These are phyloP conservation scores for Cerastoderma edule DNA, from an alignment of 2,888 invertebrate species.

Conservation along the genomic window DNA sequence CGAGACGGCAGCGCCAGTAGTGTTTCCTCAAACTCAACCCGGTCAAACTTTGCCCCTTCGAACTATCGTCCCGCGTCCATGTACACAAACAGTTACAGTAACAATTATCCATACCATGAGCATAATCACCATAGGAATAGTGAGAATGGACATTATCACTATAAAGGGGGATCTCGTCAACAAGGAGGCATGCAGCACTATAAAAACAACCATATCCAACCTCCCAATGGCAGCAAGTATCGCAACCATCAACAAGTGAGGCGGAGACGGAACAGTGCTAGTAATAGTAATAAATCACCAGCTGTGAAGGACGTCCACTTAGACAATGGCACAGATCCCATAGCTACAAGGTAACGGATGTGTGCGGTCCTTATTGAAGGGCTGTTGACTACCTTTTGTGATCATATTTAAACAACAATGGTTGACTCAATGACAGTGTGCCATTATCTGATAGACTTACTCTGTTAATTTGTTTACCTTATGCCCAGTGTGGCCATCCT, in stretches of 20 bases:
- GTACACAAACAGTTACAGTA: conserved; percentile 48
- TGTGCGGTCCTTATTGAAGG: conserved; percentile 21
- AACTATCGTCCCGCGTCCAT: conserved; percentile 32
- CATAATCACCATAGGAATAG: conserved; percentile 48
- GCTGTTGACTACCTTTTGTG: conserved; percentile 10
- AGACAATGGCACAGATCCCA: conserved; percentile 5
- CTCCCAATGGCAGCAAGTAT: conserved; percentile 30
- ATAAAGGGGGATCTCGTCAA: conserved; percentile 34
- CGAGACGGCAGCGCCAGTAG: conserved; percentile 77
- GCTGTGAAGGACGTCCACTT: background rate
- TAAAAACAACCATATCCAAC: conserved; percentile 17
- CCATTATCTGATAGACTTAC: conserved; percentile 6
- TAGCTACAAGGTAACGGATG: conserved; percentile 38
- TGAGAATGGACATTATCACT: conserved; percentile 33
- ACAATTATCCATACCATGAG: conserved; percentile 49
- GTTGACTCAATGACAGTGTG: background rate
- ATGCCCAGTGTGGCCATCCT: no score
- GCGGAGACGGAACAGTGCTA: conserved; percentile 40
- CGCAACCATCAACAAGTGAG: conserved; percentile 9
- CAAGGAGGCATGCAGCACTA: conserved; percentile 40
- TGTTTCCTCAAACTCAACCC: conserved; percentile 74
- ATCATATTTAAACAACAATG: conserved; percentile 6
- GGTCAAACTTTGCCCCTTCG: conserved; percentile 27
- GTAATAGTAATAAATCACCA: conserved; percentile 20
- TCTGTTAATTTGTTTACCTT: no score